Percentiles rank a stretch among this genome's conserved stretches.
Evolutionary conservation across 2,888 invertebrate genomes (phyloP).

Genomic region (Dolichomitus sp.): DNA sequence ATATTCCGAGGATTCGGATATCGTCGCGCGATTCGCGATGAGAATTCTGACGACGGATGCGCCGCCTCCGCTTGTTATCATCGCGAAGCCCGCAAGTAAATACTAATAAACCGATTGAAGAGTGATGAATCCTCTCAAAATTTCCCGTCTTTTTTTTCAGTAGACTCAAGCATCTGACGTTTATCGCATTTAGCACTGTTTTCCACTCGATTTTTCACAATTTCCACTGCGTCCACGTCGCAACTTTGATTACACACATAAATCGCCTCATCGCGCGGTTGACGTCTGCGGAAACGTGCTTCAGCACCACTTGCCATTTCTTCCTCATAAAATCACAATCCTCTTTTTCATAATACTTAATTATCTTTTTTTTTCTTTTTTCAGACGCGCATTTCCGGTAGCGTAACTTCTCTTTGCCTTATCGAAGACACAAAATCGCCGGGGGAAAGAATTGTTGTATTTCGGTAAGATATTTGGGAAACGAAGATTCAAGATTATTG

Average conservation of each 20-base stretch:
- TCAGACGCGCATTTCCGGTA: constrained; percentile 8
- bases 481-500: neutral
- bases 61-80: constrained; percentile 31
- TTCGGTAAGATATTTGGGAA: neutral
- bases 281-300: constrained; percentile 30
- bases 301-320: constrained; percentile 54
- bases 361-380: neutral
- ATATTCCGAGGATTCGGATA: constrained; percentile 44
- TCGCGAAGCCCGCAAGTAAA: neutral
- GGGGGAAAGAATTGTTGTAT: neutral
- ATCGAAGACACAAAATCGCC: constrained; percentile 11
- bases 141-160: neutral
- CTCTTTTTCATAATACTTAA: constrained; percentile 1
- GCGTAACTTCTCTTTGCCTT: constrained; percentile 3
- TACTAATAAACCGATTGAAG: neutral
- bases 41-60: constrained; percentile 20
- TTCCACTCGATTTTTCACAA: constrained; percentile 58
- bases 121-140: neutral
- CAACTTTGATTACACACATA: constrained; percentile 48
- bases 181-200: constrained; percentile 42
- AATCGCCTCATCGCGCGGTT: constrained; percentile 26
- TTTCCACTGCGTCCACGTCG: constrained; percentile 50
- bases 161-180: constrained; percentile 15
- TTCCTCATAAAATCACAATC: constrained; percentile 47
- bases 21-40: constrained; percentile 34